Conservation (phyloP, 2,797 vertebrate species). For the Okamejei kenojei region DNA sequence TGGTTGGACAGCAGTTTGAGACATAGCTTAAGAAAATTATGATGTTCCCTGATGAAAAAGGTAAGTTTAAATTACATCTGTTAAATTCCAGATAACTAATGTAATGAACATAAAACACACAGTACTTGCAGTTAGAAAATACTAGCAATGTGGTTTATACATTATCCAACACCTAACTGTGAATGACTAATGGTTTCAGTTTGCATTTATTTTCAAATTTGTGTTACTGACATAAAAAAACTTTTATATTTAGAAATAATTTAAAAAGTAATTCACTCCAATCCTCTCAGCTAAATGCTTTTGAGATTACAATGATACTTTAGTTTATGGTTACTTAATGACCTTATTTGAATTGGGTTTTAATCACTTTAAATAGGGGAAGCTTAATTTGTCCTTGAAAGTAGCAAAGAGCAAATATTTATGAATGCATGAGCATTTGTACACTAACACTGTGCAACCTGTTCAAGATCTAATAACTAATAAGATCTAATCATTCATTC, state of each 20-base stretch:
- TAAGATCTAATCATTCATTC: background rate
- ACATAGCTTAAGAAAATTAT: slow-evolving; percentile 69
- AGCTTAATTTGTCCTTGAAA: background rate
- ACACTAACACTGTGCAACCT: background rate
- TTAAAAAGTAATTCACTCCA: background rate
- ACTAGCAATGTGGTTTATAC: background rate
- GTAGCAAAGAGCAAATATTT: background rate
- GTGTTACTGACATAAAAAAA: background rate
- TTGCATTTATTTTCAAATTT: background rate
- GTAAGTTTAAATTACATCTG: background rate
- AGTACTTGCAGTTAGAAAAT: background rate
- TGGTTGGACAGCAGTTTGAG: slow-evolving; percentile 73
- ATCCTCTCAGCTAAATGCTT: too few species aligned
- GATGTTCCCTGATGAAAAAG: slow-evolving; percentile 61
- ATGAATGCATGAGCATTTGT: background rate
- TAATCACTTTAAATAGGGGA: background rate
- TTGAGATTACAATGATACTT: background rate
- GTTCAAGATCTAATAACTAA: background rate
- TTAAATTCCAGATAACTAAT: background rate
- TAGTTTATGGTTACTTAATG: background rate
- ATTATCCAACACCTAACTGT: background rate
- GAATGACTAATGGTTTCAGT: background rate
- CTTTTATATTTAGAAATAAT: background rate
- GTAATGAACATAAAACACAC: background rate
- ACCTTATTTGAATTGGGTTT: background rate